A percentile compares a stretch with the other conserved stretches of the same genome.
phyloP scores from a whole-genome alignment of 2,888 invertebrate genomes.

The Caenorhabditis japonica region DNA sequence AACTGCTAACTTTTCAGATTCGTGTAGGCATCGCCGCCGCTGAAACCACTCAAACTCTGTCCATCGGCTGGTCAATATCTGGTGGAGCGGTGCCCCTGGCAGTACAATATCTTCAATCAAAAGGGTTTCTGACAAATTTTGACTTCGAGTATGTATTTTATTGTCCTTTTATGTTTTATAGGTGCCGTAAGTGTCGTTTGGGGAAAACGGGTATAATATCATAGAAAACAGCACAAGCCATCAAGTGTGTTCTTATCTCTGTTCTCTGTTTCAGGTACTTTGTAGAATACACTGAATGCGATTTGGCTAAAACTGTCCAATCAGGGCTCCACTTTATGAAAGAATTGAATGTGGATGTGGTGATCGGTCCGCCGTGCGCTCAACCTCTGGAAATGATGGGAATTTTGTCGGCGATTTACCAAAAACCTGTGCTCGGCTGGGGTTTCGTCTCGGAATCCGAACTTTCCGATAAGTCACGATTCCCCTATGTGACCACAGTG shows the following conservation, averaged over 20 bases:
- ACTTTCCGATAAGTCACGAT: slow-evolving; percentile 35
- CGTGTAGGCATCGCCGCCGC: slow-evolving; percentile 24
- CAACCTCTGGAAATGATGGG: slow-evolving; percentile 44
- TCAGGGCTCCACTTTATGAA: slow-evolving; percentile 59
- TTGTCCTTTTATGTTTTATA: neutral
- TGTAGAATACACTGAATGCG: slow-evolving; percentile 57
- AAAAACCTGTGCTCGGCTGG: slow-evolving; percentile 51
- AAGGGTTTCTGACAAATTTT: slow-evolving; percentile 9
- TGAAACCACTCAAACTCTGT: neutral
- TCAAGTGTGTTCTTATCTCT: neutral
- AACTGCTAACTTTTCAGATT: too few species aligned
- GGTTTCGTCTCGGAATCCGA: slow-evolving; percentile 49
- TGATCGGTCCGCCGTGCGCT: slow-evolving; percentile 67
- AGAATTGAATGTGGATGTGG: slow-evolving; percentile 58
- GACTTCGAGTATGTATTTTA: slow-evolving; percentile 15
- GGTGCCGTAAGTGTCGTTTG: too few species aligned
- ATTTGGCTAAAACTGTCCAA: slow-evolving; percentile 28
- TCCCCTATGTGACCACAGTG: slow-evolving; percentile 44
- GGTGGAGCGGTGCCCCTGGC: slow-evolving; percentile 48
- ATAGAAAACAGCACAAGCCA: neutral
- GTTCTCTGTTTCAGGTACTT: slow-evolving; percentile 28
- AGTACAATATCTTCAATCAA: slow-evolving; percentile 16
- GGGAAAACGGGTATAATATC: too few species aligned
- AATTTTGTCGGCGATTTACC: slow-evolving; percentile 37
- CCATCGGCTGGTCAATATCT: slow-evolving; percentile 32